Evolutionary conservation across 2,113 vertebrate species (phyloP), one percentile per base, ranked within the genome.

Genomic region (Willisornis vidua): DNA sequence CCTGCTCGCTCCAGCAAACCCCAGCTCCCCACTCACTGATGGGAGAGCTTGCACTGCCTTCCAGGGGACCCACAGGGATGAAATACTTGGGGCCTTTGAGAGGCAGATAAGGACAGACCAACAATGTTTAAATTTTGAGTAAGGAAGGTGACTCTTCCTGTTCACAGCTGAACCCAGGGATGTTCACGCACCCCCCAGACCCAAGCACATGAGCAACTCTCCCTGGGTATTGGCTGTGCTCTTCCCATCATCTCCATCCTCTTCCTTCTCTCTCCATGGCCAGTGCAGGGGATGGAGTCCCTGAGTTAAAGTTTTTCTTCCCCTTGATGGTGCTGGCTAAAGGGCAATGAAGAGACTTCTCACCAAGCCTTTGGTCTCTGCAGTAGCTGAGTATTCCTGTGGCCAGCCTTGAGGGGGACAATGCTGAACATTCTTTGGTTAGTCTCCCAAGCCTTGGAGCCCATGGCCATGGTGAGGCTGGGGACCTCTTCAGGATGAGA

Each of bases 1-100:
- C 25, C 67, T 10, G 19, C 41, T 85, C 0, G 0, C 46, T 46
- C 26, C 48, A n/a, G 57, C 16, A 81, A 48, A 48, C 13, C 20
- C 45, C 74, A 90, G 18, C 65, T 54, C 41, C 35, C 11, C 0
- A 0, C n/a, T 58, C 1, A 0, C 33, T 1, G 0, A 28, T 3
- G 20, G 41, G 29, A 0, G 0, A 85, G 73, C 28, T 57, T 35
- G 43, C 25, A 13, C 33, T 67, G 79, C 61, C 72, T 84, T 48
- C 46, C 65, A 48, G 26, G 19, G n/a, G 11, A 85, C 29, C 28
- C 5, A 5, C n/a, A 55, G 28, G 49, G 28, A n/a, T 3, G 7
- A 74, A n/a, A 66, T 17, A 31, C 9, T 26, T 0, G 0, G 25
- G 45, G 15, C 33, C 51, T 55, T 74, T 57, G 65, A 62, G n/a